Base-by-base conservation (phyloP, 2,888 invertebrate species). In the Clostera curtula region DNA sequence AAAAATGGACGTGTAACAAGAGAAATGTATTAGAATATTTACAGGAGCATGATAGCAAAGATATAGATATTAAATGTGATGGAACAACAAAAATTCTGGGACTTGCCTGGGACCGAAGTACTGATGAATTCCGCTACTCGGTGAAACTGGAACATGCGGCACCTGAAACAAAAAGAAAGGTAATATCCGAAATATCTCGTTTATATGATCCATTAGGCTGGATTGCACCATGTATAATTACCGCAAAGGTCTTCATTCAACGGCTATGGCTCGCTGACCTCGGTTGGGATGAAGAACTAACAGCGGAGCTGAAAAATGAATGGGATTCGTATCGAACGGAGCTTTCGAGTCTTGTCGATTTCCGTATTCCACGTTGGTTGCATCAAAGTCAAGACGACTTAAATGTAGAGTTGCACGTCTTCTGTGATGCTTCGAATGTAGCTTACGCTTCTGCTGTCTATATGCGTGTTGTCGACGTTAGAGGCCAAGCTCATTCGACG, bases 141-240 rank as follows among this genome's bases (percentile, higher is more conserved):
- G 40, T 52, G 1, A 27, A 37, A 6, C 17, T 49, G n/a, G 1
- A 33, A 2, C 8, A 4, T 1, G 4, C 12, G 13, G 22, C 7
- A 19, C 34, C 44, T 25, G 29, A 42, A 22, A 55, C 52, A 7
- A 52, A 55, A 34, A 40, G 51, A 34, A 40, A 24, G 8, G 27
- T 56, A 10, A 37, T 49, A 5, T 47, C 49, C 0, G 48, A 51
- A 8, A 45, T 55, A 4, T 18, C 46, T 4, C 18, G 23, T 2
- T 19, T 16, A 13, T 55, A 40, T 24, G 47, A 51, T 22, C 53
- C 53, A 1, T 11, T 51, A 0, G 56, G 54, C 0, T 56, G 54
- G 50, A 24, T 49, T 2, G 42, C 49, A 1, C 50, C 46, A 3
- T 19, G 10, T 2, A 36, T 54, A 1, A 33, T 50, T 8, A 33